Conservation (phyloP, 2,113 vertebrate genomes). For the Grammomys dolichurus region DNA sequence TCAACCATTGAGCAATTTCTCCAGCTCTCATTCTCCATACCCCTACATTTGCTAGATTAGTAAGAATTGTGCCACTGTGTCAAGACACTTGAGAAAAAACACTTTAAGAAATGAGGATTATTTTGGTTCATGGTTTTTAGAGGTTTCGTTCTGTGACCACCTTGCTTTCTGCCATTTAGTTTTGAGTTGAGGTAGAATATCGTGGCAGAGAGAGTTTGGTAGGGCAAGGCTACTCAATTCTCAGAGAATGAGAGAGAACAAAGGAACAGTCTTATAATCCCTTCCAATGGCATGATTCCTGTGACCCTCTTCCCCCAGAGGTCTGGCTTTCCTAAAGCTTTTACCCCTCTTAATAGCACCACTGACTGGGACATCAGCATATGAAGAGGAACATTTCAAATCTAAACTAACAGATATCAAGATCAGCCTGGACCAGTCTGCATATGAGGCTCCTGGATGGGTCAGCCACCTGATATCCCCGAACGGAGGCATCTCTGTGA, state of each 20-base stretch:
- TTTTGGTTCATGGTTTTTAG: not conserved
- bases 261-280: not conserved
- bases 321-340: not conserved
- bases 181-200: not conserved
- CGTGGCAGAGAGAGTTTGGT: not conserved
- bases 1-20: not conserved
- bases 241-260: not conserved
- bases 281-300: too few relatives aligned
- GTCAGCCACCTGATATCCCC: not conserved
- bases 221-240: not conserved
- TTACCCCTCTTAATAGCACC: not conserved
- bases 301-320: not conserved
- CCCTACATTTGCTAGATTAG: not conserved
- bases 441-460: not conserved
- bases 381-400: not conserved
- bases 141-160: not conserved
- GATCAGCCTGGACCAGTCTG: conserved; percentile 1
- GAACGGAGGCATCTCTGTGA: conserved; percentile 44
- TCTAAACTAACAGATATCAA: not conserved
- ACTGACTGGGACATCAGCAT: not conserved
- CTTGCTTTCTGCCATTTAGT: not conserved
- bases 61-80: not conserved
- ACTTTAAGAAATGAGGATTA: not conserved
- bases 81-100: not conserved
- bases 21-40: not conserved